Evolutionary conservation across 2,888 invertebrate species (phyloP).

Genomic region (Chirona hameri): DNA sequence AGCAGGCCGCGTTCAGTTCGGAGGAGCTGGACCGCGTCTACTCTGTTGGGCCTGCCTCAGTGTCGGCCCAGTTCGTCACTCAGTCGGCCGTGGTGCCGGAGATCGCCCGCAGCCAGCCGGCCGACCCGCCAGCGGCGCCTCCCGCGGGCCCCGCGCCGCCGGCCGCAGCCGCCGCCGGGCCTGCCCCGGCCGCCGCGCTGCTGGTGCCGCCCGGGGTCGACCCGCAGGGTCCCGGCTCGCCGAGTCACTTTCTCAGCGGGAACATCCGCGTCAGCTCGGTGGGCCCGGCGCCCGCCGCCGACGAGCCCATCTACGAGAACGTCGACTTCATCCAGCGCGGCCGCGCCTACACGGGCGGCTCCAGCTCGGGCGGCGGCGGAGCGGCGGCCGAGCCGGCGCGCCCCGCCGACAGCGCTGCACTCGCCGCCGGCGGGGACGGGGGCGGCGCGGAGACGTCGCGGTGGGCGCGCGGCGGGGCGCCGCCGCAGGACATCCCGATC

Average conservation of each 20-base stretch:
- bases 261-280: conserved; percentile 22
- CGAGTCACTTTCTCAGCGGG: conserved; percentile 8
- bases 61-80: conserved; percentile 1
- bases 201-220: not conserved
- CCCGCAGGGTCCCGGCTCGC: conserved; percentile 24
- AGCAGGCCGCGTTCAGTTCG: not conserved
- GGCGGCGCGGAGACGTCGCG: not conserved
- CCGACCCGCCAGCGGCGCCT: not conserved
- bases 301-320: conserved; percentile 77
- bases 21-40: conserved; percentile 24
- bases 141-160: not conserved
- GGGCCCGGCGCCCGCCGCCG: not conserved
- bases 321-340: conserved; percentile 56
- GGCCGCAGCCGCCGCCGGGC: not conserved
- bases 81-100: conserved; percentile 2
- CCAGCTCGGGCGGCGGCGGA: not conserved
- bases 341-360: not conserved
- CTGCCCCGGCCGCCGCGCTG: not conserved
- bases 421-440: not conserved
- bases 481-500: not conserved
- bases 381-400: not conserved
- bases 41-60: not conserved
- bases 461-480: not conserved
- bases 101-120: conserved; percentile 22
- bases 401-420: not conserved